Percentiles rank a stretch among this genome's conserved stretches.
Conservation (phyloP, 2,888 invertebrate genomes). For the Ectemnius continuus region DNA sequence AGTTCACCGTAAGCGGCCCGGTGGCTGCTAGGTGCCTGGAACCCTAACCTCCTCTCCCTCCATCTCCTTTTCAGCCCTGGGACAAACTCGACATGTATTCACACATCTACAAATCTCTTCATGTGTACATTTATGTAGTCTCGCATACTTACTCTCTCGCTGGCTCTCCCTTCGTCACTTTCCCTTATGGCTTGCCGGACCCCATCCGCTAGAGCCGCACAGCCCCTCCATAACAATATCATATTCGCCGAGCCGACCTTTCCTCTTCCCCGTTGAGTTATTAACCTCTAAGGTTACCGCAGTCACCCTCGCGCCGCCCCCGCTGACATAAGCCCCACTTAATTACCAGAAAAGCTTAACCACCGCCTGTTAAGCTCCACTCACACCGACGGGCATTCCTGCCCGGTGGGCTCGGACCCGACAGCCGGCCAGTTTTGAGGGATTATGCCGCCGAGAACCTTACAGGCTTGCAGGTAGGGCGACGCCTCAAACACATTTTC, state of each 20-base stretch:
- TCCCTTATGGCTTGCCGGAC: conserved; percentile 20
- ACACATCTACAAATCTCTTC: background rate
- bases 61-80: conserved; percentile 19
- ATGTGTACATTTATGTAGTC: background rate
- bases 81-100: too few relatives aligned
- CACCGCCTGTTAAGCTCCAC: conserved; percentile 50
- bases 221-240: conserved; percentile 73
- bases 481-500: background rate
- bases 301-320: conserved; percentile 63
- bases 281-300: conserved; percentile 77
- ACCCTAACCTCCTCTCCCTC: conserved; percentile 38
- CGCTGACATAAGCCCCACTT: conserved; percentile 68
- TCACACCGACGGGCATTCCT: conserved; percentile 29
- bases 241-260: conserved; percentile 67
- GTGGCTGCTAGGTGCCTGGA: conserved; percentile 59
- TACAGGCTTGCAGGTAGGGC: background rate
- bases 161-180: conserved; percentile 21
- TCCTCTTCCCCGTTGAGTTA: conserved; percentile 67
- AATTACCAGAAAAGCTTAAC: conserved; percentile 73
- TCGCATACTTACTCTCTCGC: background rate
- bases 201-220: conserved; percentile 36
- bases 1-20: conserved; percentile 64
- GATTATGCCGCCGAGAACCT: conserved; percentile 11
- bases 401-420: too few relatives aligned
- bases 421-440: background rate